Percentiles rank a stretch among this genome's conserved stretches.
These are phyloP conservation scores for Crambe crambe DNA, from an alignment of 37 sponge, comb jelly and placozoan genomes.

Conservation along the genomic window DNA sequence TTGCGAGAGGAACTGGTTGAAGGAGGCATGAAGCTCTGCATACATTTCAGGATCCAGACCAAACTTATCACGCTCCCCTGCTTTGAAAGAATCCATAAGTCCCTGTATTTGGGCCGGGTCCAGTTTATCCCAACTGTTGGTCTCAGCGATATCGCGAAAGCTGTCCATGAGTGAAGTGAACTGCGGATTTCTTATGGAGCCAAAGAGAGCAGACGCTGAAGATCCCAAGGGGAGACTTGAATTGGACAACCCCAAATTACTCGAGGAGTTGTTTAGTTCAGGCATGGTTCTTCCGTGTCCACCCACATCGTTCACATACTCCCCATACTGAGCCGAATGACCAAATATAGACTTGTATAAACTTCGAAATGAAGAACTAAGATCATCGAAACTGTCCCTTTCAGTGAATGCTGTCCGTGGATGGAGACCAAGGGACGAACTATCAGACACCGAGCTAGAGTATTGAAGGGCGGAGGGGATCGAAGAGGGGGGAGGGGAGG, in stretches of 20 bases:
- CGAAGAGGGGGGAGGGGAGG: not conserved
- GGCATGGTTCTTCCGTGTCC: not conserved
- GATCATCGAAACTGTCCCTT: slow-evolving; percentile 53
- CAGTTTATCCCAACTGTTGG: slow-evolving; percentile 62
- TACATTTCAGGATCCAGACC: slow-evolving; percentile 60
- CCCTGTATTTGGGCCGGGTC: slow-evolving; percentile 52
- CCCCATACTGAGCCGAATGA: slow-evolving; percentile 16
- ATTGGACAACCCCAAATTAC: not conserved
- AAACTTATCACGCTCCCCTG: slow-evolving; percentile 46
- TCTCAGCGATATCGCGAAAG: slow-evolving; percentile 66
- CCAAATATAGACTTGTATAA: slow-evolving; percentile 75
- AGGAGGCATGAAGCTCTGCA: slow-evolving; percentile 38
- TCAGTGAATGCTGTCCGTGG: slow-evolving; percentile 44
- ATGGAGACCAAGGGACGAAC: not conserved
- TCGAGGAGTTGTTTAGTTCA: not conserved
- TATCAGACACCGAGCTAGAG: slow-evolving; percentile 31
- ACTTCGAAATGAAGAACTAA: slow-evolving; percentile 66
- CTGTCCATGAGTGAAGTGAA: slow-evolving; percentile 62
- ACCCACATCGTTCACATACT: not conserved
- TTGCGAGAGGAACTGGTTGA: slow-evolving; percentile 64
- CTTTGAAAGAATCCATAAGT: slow-evolving; percentile 50
- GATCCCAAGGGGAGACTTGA: not conserved
- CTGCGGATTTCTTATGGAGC: slow-evolving; percentile 1
- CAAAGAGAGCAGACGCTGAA: slow-evolving; percentile 4
- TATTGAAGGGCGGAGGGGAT: slow-evolving; percentile 3